Evolutionary conservation across 2,888 invertebrate genomes (phyloP).

Genomic region (Xanthia icteritia): DNA sequence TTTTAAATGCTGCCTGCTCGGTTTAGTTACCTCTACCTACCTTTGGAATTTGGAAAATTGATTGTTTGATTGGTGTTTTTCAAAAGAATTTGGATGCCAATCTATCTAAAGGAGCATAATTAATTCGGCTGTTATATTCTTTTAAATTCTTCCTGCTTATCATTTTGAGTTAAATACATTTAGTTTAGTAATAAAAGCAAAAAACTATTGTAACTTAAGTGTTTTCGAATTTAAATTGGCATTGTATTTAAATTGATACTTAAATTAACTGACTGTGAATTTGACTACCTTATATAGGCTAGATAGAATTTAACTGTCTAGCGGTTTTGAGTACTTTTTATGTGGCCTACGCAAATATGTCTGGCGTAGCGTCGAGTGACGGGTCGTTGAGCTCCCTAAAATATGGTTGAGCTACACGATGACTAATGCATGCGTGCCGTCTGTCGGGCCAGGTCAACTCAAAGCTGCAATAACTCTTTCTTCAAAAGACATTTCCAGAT

Average conservation of each 20-base stretch:
- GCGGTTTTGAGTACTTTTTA: neutral
- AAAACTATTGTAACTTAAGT: neutral
- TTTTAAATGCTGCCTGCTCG: neutral
- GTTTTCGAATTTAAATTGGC: neutral
- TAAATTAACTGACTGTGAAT: neutral
- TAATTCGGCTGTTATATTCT: neutral
- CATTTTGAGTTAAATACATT: neutral
- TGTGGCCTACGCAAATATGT: neutral
- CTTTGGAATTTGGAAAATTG: neutral
- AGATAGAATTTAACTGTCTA: neutral
- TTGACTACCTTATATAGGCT: neutral
- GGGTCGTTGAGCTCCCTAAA: neutral
- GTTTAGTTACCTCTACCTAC: neutral
- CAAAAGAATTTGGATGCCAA: neutral
- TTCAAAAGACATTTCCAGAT: neutral
- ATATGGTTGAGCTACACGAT: neutral
- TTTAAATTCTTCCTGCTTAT: slow-evolving; percentile 8
- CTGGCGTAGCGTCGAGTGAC: no score
- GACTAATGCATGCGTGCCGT: neutral
- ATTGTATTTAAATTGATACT: neutral
- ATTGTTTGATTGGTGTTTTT: neutral
- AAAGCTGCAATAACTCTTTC: neutral
- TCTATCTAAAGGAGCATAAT: neutral
- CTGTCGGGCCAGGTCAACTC: neutral
- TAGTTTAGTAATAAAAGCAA: neutral